Evolutionary conservation across 2,888 invertebrate species (phyloP).

Genomic region (Microctonus hyperodae): DNA sequence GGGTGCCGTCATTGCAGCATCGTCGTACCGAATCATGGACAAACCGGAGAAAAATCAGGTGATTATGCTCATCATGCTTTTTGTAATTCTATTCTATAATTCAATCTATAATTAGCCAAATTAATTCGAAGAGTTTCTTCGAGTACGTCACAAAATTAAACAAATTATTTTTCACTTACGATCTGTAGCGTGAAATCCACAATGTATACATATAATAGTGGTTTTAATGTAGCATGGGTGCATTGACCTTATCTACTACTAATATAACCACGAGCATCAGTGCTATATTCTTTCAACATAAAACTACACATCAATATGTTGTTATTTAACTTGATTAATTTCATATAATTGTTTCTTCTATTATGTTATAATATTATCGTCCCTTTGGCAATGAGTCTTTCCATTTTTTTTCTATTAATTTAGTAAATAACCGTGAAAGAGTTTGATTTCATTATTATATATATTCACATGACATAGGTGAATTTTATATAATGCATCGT

Average conservation of each 20-base stretch:
- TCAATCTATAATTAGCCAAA: too few relatives aligned
- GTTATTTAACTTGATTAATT: too few relatives aligned
- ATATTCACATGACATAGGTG: neutral
- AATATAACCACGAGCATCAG: neutral
- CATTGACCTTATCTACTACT: conserved; percentile 35
- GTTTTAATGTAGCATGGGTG: conserved; percentile 29
- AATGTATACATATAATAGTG: neutral
- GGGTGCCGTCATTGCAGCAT: conserved; percentile 69
- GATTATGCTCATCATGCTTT: conserved; percentile 27
- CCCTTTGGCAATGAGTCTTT: neutral
- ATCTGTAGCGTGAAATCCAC: conserved; percentile 32
- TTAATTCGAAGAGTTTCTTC: too few relatives aligned
- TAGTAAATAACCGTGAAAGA: too few relatives aligned
- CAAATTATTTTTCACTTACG: neutral
- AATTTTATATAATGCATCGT: conserved; percentile 31
- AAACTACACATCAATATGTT: too few relatives aligned
- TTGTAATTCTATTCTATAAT: neutral
- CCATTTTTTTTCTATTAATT: conserved; percentile 5
- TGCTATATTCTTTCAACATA: neutral
- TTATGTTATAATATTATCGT: too few relatives aligned
- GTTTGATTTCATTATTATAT: neutral
- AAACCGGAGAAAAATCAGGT: conserved; percentile 60
- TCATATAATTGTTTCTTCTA: too few relatives aligned
- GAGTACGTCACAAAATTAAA: too few relatives aligned
- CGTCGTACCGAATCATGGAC: conserved; percentile 65